Conservation (phyloP, 2,113 vertebrate genomes). For the Apteryx mantelli region DNA sequence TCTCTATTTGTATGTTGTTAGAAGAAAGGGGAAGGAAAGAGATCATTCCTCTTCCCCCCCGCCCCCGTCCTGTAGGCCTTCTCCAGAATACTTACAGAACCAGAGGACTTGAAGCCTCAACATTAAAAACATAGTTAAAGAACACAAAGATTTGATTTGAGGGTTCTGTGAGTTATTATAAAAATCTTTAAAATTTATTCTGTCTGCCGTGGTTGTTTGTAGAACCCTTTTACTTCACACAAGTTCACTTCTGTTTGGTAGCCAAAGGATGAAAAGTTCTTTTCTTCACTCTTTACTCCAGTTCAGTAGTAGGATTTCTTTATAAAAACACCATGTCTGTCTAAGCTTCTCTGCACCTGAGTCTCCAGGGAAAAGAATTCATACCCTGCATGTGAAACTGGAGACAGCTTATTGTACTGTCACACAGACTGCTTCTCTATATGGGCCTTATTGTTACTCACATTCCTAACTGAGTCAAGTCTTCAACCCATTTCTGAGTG, state of each 20-base stretch:
- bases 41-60: background rate
- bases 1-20: background rate
- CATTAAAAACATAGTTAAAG: background rate
- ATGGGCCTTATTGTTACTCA: background rate
- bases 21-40: background rate
- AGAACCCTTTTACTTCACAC: background rate
- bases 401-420: background rate
- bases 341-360: background rate
- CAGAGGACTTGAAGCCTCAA: background rate
- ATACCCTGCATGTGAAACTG: background rate
- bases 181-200: background rate
- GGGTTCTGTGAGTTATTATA: background rate
- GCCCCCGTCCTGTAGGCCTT: background rate
- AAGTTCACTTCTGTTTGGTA: background rate
- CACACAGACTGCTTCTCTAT: fast-evolving
- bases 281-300: background rate
- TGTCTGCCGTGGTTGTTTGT: background rate
- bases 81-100: background rate
- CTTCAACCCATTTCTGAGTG: background rate
- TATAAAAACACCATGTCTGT: background rate
- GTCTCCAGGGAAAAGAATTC: background rate
- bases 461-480: background rate
- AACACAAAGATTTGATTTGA: background rate
- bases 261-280: background rate
- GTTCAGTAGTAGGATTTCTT: background rate